Conservation (phyloP, 1,140 invertebrate genomes). For the Drosophila nebulosa region DNA sequence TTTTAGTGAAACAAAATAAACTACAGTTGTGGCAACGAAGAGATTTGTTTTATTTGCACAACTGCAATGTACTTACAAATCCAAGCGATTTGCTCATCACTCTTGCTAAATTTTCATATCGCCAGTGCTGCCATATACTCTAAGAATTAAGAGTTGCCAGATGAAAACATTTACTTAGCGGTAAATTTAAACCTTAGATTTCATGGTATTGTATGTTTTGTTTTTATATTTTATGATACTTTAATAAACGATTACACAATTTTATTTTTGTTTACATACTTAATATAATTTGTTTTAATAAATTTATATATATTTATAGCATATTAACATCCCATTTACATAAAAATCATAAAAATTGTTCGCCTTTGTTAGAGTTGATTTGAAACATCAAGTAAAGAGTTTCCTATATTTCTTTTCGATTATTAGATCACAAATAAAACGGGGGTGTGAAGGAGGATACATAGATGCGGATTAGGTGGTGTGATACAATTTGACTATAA, state of each 20-base stretch:
- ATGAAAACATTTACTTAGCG: neutral
- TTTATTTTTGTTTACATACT: constrained; percentile 29
- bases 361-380: constrained; percentile 4
- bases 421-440: constrained; percentile 4
- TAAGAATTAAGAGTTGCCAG: neutral
- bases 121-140: neutral
- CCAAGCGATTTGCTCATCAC: too few relatives aligned
- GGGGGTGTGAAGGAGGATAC: constrained; percentile 7
- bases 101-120: too few relatives aligned
- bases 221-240: too few relatives aligned
- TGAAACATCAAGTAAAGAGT: neutral
- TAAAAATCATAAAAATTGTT: constrained; percentile 44
- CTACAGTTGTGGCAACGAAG: too few relatives aligned
- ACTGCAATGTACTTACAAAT: too few relatives aligned
- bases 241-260: neutral
- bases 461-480: constrained; percentile 8
- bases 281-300: constrained; percentile 54
- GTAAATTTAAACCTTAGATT: neutral
- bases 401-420: neutral
- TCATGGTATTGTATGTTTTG: neutral
- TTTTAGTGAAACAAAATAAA: too few relatives aligned
- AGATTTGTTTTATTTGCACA: too few relatives aligned
- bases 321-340: constrained; percentile 74
- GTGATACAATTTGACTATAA: constrained; percentile 34
- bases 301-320: constrained; percentile 50